Evolutionary conservation across 23 tunicate genomes (phyloP).

Genomic region (Diplosoma virens): DNA sequence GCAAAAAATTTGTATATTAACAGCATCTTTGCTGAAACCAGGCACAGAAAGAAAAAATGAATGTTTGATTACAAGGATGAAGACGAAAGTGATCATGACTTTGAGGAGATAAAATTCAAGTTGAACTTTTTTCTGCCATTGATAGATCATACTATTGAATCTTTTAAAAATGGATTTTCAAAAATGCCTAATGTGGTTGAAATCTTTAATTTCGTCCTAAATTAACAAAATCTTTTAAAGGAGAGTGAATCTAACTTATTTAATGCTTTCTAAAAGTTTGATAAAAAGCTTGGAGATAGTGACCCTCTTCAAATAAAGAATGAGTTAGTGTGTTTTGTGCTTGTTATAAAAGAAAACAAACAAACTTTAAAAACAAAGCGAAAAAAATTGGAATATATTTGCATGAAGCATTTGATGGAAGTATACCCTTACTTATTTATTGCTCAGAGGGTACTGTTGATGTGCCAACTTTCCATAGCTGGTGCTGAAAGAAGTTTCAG

Average conservation of each 20-base stretch:
- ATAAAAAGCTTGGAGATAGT: neutral
- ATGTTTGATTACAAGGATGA: neutral
- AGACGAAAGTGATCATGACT: neutral
- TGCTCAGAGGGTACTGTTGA: neutral
- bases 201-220: neutral
- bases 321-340: no score
- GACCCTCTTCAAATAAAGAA: neutral
- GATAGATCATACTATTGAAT: neutral
- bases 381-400: neutral
- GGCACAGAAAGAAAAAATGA: neutral
- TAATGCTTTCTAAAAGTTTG: neutral
- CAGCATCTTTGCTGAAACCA: neutral
- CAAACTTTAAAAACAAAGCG: neutral
- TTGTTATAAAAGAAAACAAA: neutral
- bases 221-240: neutral
- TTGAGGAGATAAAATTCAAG: neutral
- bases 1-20: neutral
- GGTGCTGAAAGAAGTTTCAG: neutral
- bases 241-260: no score
- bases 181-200: neutral
- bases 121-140: neutral
- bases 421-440: neutral
- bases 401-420: neutral
- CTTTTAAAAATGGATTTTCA: neutral
- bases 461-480: neutral